Percentiles rank a stretch among this genome's conserved stretches.
Conservation (phyloP, 2,797 vertebrate genomes). For the Takifugu ocellatus region DNA sequence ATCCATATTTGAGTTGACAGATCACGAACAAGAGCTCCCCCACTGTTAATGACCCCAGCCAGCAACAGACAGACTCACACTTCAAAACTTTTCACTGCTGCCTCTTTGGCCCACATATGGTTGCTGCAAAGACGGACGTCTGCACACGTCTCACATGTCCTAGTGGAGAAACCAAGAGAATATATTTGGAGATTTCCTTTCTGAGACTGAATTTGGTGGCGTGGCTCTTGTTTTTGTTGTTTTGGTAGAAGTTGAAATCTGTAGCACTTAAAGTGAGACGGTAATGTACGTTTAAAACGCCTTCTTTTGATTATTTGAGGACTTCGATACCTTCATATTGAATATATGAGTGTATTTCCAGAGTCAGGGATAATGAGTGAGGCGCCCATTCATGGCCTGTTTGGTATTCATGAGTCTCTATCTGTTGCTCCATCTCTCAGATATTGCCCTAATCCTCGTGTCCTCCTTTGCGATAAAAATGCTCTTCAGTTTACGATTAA, state of each 20-base stretch:
- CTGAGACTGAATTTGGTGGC: too few species aligned
- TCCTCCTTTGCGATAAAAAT: slow-evolving; percentile 71
- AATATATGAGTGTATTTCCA: slow-evolving; percentile 17
- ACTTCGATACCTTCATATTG: too few species aligned
- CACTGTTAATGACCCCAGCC: slow-evolving; percentile 68
- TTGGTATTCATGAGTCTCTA: slow-evolving; percentile 65
- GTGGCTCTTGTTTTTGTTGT: too few species aligned
- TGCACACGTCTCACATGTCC: slow-evolving; percentile 15
- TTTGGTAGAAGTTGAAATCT: too few species aligned
- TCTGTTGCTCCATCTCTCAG: slow-evolving; percentile 56
- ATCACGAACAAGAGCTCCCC: slow-evolving; percentile 71
- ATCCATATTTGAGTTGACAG: slow-evolving; percentile 78
- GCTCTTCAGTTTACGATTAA: slow-evolving; percentile 82
- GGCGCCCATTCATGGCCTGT: slow-evolving; percentile 49
- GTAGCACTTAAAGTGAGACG: too few species aligned
- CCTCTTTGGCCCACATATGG: slow-evolving; percentile 55
- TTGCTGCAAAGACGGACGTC: slow-evolving; percentile 6
- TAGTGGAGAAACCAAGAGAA: too few species aligned
- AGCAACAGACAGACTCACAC: slow-evolving; percentile 64
- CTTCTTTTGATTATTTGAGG: too few species aligned
- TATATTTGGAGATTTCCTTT: too few species aligned
- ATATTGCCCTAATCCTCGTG: slow-evolving; percentile 64
- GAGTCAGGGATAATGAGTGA: slow-evolving; percentile 43
- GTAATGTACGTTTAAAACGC: too few species aligned
- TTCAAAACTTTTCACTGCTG: slow-evolving; percentile 40